A percentile compares a stretch with the other conserved stretches of the same genome.
phyloP scores from a whole-genome alignment of 64 coral and sea anemone species.

The Montipora sp. region DNA sequence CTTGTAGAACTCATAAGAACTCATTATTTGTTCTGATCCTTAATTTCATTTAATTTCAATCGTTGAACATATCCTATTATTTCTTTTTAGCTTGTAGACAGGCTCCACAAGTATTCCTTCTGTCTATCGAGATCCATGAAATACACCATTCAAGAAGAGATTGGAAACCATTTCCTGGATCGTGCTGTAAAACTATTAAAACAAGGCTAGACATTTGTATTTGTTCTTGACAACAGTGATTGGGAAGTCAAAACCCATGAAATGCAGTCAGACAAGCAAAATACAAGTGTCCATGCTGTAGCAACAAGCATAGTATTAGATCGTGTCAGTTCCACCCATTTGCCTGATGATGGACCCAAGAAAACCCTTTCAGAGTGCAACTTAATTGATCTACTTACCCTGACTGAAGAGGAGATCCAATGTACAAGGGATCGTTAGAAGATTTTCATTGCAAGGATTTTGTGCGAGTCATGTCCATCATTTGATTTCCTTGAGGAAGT shows the following conservation, averaged over 20 bases:
- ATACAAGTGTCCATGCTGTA: slow-evolving; percentile 55
- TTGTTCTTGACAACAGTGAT: slow-evolving; percentile 71
- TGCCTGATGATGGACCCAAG: slow-evolving; percentile 50
- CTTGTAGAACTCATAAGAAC: not conserved
- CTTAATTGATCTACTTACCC: slow-evolving; percentile 12
- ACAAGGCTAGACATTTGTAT: slow-evolving; percentile 51
- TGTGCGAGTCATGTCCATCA: too few relatives aligned
- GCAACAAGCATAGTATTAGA: slow-evolving; percentile 70
- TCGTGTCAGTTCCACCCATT: not conserved
- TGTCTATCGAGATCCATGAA: slow-evolving; percentile 32
- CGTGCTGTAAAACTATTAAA: slow-evolving; percentile 37
- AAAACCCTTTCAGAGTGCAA: slow-evolving; percentile 35
- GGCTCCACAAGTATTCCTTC: slow-evolving; percentile 57
- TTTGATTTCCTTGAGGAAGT: too few relatives aligned
- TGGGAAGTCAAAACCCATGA: slow-evolving; percentile 70
- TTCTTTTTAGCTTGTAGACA: slow-evolving; percentile 41
- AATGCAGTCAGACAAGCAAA: slow-evolving; percentile 41
- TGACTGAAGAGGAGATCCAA: slow-evolving; percentile 17
- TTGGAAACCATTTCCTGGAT: slow-evolving; percentile 61
- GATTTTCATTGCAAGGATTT: slow-evolving; percentile 9
- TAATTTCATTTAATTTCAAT: not conserved
- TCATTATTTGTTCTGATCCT: not conserved
- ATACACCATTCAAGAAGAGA: slow-evolving; percentile 1
- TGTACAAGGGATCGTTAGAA: slow-evolving; percentile 35
- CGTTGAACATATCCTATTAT: not conserved